Percentiles rank a stretch among this genome's conserved stretches.
These are phyloP conservation scores for Cepaea nemoralis DNA, from an alignment of 1,140 invertebrate species.

Conservation along the genomic window DNA sequence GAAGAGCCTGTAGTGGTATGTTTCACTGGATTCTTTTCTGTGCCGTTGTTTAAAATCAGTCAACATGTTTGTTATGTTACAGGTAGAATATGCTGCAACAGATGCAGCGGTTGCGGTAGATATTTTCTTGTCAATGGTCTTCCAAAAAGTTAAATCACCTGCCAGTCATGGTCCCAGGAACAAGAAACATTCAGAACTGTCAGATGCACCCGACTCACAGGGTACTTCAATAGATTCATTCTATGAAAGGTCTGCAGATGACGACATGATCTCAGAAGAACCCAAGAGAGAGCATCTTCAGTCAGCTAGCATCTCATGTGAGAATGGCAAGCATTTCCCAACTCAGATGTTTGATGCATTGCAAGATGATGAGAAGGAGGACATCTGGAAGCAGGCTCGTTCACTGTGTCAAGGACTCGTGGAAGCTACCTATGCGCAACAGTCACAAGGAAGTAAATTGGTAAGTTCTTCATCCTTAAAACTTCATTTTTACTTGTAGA, in stretches of 20 bases:
- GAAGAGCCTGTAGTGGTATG: too few relatives aligned
- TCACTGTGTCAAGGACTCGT: conserved; percentile 62
- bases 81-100: conserved; percentile 81
- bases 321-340: not conserved
- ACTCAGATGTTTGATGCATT: not conserved
- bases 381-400: conserved; percentile 37
- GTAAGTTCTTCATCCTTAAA: not conserved
- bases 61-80: conserved; percentile 59
- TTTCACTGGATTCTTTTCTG: too few relatives aligned
- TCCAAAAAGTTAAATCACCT: conserved; percentile 46
- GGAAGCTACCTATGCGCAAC: conserved; percentile 45
- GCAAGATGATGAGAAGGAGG: conserved; percentile 5
- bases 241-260: not conserved
- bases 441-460: not conserved
- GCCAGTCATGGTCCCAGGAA: not conserved
- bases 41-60: too few relatives aligned
- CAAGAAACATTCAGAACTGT: not conserved
- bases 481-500: too few relatives aligned
- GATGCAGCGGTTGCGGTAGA: conserved; percentile 81
- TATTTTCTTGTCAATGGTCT: conserved; percentile 74
- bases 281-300: not conserved
- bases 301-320: not conserved
- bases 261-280: not conserved
- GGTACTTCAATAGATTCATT: not conserved
- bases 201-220: not conserved